A percentile compares a stretch with the other conserved stretches of the same genome.
These are phyloP conservation scores for Zhengitettix transpicula DNA, from an alignment of 2,888 invertebrate genomes.

Conservation along the genomic window DNA sequence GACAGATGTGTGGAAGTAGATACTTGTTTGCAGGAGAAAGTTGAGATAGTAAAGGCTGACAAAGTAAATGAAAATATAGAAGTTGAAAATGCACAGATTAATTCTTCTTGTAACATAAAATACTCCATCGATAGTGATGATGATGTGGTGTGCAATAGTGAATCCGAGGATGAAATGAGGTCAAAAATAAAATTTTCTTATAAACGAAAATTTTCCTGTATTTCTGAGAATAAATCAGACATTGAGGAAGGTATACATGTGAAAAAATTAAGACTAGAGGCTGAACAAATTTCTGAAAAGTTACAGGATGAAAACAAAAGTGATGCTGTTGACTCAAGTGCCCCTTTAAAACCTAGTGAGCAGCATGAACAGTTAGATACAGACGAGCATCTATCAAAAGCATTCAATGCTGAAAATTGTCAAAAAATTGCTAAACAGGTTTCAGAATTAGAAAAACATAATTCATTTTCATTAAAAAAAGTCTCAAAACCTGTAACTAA, in stretches of 20 bases:
- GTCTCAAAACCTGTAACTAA: conserved; percentile 15
- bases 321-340: no score
- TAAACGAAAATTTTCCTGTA: not conserved
- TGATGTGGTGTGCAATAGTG: conserved; percentile 51
- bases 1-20: conserved; percentile 24
- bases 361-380: no score
- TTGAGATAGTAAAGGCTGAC: conserved; percentile 4
- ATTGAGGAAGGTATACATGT: not conserved
- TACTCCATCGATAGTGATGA: conserved; percentile 39
- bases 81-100: not conserved
- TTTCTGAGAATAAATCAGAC: not conserved
- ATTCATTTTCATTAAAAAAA: not conserved
- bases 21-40: not conserved
- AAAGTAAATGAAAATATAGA: conserved; percentile 5
- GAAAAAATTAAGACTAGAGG: not conserved
- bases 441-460: conserved; percentile 3
- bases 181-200: not conserved
- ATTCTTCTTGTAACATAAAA: not conserved
- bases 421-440: conserved; percentile 8
- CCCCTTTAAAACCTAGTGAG: no score
- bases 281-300: not conserved
- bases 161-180: conserved; percentile 37
- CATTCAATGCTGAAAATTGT: not conserved
- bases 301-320: no score
- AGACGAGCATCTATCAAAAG: not conserved